These are phyloP conservation scores for Odocoileus hemionus DNA, from an alignment of 2,113 vertebrate species.

Conservation along the genomic window DNA sequence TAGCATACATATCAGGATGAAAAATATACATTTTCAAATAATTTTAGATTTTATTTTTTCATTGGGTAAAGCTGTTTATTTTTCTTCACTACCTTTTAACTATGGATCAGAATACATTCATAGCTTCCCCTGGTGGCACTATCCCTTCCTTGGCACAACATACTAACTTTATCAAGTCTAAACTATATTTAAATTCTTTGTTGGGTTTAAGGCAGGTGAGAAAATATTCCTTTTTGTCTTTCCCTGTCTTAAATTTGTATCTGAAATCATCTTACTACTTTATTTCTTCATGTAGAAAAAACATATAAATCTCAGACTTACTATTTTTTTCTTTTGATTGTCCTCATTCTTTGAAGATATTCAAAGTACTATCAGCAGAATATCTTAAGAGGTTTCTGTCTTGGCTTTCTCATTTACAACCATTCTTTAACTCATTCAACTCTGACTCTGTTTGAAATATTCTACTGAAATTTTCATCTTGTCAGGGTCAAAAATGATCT, in stretches of 20 bases:
- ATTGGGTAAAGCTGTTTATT: not conserved
- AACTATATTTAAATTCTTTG: not conserved
- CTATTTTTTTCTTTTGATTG: not conserved
- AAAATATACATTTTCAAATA: conserved; percentile 1
- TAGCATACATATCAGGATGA: not conserved
- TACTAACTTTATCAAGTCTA: not conserved
- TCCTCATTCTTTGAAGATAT: not conserved
- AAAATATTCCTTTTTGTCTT: not conserved
- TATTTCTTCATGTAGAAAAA: not conserved
- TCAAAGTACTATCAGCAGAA: not conserved
- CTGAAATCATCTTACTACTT: conserved; percentile 21
- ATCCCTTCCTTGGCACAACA: not conserved
- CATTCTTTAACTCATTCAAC: not conserved
- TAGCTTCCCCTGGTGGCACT: not conserved
- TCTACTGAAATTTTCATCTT: not conserved
- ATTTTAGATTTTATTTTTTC: conserved; percentile 14
- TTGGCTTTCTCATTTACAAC: not conserved
- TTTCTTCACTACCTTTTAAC: not conserved
- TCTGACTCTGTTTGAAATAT: not conserved
- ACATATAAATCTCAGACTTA: not conserved
- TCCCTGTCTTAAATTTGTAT: not conserved
- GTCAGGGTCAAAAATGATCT: not conserved
- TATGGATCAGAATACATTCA: not conserved
- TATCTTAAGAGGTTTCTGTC: not conserved
- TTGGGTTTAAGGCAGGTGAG: not conserved